Conservation (phyloP, 2,888 invertebrate species). For the Priocnemis perturbator region DNA sequence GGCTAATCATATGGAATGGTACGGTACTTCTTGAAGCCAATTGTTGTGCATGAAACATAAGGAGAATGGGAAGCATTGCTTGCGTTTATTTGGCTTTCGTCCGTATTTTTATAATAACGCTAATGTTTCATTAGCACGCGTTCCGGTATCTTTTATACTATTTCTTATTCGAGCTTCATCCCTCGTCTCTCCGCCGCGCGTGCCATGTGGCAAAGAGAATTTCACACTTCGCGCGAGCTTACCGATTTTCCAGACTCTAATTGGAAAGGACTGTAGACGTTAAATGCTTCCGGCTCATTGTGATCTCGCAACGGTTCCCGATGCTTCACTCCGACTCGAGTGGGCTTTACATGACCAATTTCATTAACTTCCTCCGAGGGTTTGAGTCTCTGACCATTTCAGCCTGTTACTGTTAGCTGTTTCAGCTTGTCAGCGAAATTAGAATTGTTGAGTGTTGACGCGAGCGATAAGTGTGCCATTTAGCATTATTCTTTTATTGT, state of each 20-base stretch:
- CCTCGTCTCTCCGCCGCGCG: slow-evolving; percentile 45
- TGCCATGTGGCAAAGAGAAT: slow-evolving; percentile 65
- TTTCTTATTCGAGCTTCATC: background rate
- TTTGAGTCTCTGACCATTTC: no score
- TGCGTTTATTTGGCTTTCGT: background rate
- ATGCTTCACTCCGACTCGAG: background rate
- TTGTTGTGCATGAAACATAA: background rate
- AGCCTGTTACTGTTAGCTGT: no score
- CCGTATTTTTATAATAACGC: background rate
- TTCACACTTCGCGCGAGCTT: slow-evolving; percentile 46
- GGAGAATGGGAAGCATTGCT: background rate
- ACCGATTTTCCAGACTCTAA: slow-evolving; percentile 58
- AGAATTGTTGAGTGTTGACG: no score
- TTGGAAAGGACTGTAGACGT: slow-evolving; percentile 53
- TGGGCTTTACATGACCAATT: no score
- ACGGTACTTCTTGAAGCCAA: no score
- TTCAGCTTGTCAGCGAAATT: no score
- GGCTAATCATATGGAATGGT: no score
- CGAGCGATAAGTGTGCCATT: no score
- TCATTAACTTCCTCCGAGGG: no score
- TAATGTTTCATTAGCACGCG: background rate
- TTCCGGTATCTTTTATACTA: no score
- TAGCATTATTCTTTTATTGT: no score
- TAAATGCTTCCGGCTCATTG: slow-evolving; percentile 38
- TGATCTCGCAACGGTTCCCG: background rate